Evolutionary conservation across 2,113 vertebrate species (phyloP).

Genomic region (Mustela nigripes): DNA sequence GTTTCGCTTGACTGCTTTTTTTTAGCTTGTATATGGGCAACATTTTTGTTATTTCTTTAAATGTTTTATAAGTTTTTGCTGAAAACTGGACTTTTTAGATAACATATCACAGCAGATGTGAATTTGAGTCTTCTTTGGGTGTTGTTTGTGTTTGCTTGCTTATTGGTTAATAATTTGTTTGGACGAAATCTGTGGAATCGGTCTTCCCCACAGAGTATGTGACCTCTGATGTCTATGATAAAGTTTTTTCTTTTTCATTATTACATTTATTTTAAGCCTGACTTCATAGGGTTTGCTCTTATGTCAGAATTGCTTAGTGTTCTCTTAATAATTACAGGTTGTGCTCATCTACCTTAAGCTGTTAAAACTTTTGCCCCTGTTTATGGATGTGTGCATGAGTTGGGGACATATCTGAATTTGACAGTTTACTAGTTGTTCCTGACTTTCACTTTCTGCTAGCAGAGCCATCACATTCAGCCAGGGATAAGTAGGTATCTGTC

Average conservation of each 20-base stretch:
- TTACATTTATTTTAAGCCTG: background rate
- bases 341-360: background rate
- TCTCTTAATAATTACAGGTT: background rate
- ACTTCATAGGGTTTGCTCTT: background rate
- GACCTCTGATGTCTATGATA: background rate
- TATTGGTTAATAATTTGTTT: background rate
- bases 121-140: background rate
- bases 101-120: background rate
- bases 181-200: background rate
- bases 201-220: background rate
- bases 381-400: background rate
- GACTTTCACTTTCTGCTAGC: background rate
- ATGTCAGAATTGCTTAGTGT: background rate
- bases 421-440: background rate
- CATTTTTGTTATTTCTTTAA: background rate
- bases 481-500: background rate
- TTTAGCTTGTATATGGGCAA: background rate
- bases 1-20: background rate
- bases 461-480: background rate
- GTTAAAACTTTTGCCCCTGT: background rate
- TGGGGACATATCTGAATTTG: background rate
- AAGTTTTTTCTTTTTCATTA: background rate
- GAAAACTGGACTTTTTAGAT: background rate
- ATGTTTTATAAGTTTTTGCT: background rate
- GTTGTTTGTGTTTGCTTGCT: background rate